Base-by-base conservation (phyloP, 2,888 invertebrate species). In the Lithophane ornitopus region DNA sequence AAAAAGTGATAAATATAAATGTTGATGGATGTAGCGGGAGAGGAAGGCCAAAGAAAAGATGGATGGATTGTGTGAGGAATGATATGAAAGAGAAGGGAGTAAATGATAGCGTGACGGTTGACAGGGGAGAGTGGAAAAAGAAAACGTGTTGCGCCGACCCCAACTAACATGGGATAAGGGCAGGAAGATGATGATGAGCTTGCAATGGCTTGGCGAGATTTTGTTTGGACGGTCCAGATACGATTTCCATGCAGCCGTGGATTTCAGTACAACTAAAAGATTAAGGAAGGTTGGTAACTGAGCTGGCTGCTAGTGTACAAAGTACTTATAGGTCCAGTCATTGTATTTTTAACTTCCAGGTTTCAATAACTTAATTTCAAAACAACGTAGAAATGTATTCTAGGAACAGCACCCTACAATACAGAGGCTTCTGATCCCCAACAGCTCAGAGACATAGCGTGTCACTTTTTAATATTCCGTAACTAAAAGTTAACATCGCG, bases 401-500 rank as follows among this genome's bases (percentile, higher is more conserved):
- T 26, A 52, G 11, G 7, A 11, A 28, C 12, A 39, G 22, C 12
- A 9, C 16, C 22, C 28, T 44, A 19, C 11, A 68, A 26, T 26
- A 67, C 26, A 54, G 1, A 54, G 2, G 22, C 44, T 66, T 41
- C 19, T 39, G 39, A 66, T 34, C 12, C 41, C 22, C 14, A 22
- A 26, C 7, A 56, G 19, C 46, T 49, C 22, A 12, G 46, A 49
- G 26, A 26, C 12, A 16, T 3, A 8, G 26, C 28, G n/a, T 56
- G 56, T 46, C 73, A 78, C 44, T 52, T 82, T 80, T 67, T 63
- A 74, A 67, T 62, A 70, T 52, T 58, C 73, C 58, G 49, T 71
- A 75, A 80, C 70, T 65, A 61, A 73, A 80, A 85, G 78, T 80
- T 85, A 82, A 63, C 69, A 63, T 9, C 41, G 14, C 61, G 70